A percentile compares a stretch with the other conserved stretches of the same genome.
Evolutionary conservation across 2,888 invertebrate species (phyloP).

Genomic region (Achlya flavicornis): DNA sequence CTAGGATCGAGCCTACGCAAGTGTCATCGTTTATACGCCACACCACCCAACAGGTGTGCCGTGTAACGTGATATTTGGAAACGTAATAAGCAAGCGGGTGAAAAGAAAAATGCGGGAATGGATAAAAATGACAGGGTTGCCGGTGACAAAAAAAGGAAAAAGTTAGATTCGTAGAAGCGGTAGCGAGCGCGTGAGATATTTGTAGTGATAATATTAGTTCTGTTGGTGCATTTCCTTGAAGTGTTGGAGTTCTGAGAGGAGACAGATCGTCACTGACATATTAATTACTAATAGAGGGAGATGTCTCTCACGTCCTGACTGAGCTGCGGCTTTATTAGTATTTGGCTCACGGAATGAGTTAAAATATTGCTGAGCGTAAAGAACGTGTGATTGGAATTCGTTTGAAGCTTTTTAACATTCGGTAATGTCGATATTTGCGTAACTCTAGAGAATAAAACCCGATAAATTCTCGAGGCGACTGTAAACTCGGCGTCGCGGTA

Average conservation of each 20-base stretch:
- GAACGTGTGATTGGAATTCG: conserved; percentile 42
- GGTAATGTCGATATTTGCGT: conserved; percentile 39
- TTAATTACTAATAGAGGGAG: conserved; percentile 66
- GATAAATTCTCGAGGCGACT: conserved; percentile 41
- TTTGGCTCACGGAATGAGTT: conserved; percentile 41
- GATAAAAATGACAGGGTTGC: conserved; percentile 58
- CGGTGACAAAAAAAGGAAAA: conserved; percentile 53
- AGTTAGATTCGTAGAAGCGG: conserved; percentile 62
- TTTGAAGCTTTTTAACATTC: conserved; percentile 37
- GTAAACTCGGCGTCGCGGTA: conserved; percentile 42
- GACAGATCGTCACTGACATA: conserved; percentile 54
- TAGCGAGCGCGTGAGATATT: conserved; percentile 71
- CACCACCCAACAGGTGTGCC: conserved; percentile 56
- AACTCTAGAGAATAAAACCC: conserved; percentile 28
- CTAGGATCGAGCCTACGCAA: conserved; percentile 5
- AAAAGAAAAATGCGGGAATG: conserved; percentile 57
- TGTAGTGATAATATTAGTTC: conserved; percentile 77
- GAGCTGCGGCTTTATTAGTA: conserved; percentile 26
- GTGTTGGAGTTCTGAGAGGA: conserved; percentile 48
- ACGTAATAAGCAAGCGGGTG: conserved; percentile 44
- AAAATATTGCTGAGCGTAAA: conserved; percentile 30
- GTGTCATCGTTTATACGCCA: neutral
- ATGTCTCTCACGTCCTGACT: conserved; percentile 41
- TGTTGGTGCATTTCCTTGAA: conserved; percentile 68
- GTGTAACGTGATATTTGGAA: conserved; percentile 57